These are phyloP conservation scores for Esox masquinongy DNA, from an alignment of 2,797 vertebrate genomes.

Conservation along the genomic window DNA sequence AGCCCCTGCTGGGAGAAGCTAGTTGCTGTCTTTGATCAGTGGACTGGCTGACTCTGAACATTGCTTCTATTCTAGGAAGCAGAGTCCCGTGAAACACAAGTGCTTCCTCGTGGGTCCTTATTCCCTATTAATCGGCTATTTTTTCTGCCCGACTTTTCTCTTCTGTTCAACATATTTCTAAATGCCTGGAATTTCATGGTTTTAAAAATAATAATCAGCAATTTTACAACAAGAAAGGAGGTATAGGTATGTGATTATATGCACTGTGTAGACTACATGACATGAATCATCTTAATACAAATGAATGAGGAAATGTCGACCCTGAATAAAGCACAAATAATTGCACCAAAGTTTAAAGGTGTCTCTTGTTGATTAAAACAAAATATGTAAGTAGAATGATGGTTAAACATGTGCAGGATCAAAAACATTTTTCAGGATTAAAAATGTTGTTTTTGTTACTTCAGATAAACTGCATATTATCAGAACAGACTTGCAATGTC, in stretches of 20 bases:
- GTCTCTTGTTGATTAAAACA: neutral
- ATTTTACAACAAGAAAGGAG: neutral
- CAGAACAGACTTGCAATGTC: neutral
- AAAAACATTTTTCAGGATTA: neutral
- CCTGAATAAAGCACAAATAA: conserved; percentile 47
- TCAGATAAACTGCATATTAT: neutral
- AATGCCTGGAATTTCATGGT: conserved; percentile 31
- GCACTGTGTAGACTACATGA: conserved; percentile 1
- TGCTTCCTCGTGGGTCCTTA: conserved; percentile 64
- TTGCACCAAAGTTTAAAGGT: conserved; percentile 11
- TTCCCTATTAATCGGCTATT: conserved; percentile 52
- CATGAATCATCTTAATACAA: conserved; percentile 42
- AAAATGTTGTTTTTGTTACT: neutral
- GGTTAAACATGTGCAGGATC: neutral
- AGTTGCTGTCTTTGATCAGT: conserved; percentile 44
- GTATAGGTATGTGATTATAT: conserved; percentile 40
- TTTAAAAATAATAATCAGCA: conserved; percentile 21
- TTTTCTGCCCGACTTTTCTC: conserved; percentile 21
- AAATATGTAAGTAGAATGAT: neutral
- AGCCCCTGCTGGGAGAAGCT: conserved; percentile 49
- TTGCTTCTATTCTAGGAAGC: conserved; percentile 52
- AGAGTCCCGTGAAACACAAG: conserved; percentile 63
- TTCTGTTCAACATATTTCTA: conserved; percentile 24
- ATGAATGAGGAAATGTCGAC: conserved; percentile 39
- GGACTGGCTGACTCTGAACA: conserved; percentile 39